phyloP scores from a whole-genome alignment of 37 sponge, comb jelly and placozoan species.

The Agelas oroides region DNA sequence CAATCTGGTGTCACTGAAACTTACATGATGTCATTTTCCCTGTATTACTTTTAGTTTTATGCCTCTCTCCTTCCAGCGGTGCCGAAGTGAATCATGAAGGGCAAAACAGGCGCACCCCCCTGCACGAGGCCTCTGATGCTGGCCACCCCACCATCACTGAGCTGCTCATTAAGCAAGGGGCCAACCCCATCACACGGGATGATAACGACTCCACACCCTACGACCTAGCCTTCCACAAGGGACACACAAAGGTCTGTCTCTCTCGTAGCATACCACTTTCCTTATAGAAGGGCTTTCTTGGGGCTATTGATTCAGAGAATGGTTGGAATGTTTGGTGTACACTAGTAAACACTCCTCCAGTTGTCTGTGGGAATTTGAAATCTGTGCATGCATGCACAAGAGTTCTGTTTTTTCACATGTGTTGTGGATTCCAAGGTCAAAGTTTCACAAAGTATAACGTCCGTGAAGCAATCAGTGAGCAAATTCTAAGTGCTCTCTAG shows the following conservation, averaged over 20 bases:
- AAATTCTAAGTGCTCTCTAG: no score
- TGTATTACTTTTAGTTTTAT: no score
- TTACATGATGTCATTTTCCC: no score
- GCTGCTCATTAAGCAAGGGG: slow-evolving; percentile 45
- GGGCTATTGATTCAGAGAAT: background rate
- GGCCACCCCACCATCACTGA: slow-evolving; percentile 51
- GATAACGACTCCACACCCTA: slow-evolving; percentile 44
- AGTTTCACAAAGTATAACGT: no score
- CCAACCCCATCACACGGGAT: slow-evolving; percentile 22
- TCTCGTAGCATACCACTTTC: no score
- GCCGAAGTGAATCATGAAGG: slow-evolving; percentile 49
- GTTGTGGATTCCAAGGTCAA: background rate
- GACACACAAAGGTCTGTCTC: slow-evolving; percentile 49
- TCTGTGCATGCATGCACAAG: background rate
- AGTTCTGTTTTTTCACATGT: background rate
- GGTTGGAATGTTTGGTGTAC: background rate
- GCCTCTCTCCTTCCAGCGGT: slow-evolving; percentile 17
- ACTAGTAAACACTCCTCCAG: background rate
- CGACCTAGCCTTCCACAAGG: slow-evolving; percentile 60
- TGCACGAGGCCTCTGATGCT: slow-evolving; percentile 68
- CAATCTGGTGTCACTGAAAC: no score
- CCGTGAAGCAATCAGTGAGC: no score
- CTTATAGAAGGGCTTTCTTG: no score
- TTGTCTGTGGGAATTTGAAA: background rate
- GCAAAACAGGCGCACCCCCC: slow-evolving; percentile 33